phyloP scores from a whole-genome alignment of 2,888 invertebrate species.

The Protonemura montana region DNA sequence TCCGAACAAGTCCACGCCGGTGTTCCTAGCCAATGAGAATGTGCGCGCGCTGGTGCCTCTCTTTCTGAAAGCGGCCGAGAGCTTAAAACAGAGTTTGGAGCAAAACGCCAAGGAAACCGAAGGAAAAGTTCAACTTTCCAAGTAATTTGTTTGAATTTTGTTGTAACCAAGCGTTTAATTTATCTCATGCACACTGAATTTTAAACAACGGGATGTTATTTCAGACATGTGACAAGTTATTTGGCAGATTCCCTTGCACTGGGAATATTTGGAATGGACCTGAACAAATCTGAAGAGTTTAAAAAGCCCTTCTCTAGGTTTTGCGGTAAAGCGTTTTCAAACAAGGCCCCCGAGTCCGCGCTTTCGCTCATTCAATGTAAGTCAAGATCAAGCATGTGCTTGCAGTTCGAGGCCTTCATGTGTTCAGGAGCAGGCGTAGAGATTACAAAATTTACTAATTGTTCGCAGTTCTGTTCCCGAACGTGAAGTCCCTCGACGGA shows the following conservation, averaged over 20 bases:
- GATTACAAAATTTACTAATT: not conserved
- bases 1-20: not conserved
- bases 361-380: conserved; percentile 49
- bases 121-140: conserved; percentile 37
- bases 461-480: conserved; percentile 19
- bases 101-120: conserved; percentile 44
- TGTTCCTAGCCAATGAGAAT: conserved; percentile 21
- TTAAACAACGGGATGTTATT: not conserved
- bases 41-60: conserved; percentile 47
- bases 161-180: not conserved
- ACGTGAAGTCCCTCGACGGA: conserved; percentile 9
- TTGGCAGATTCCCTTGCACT: conserved; percentile 48
- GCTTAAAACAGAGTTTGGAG: conserved; percentile 35
- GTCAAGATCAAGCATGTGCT: conserved; percentile 30
- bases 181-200: not conserved
- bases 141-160: conserved; percentile 31
- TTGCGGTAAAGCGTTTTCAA: conserved; percentile 42
- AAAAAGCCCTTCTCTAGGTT: conserved; percentile 47
- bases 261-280: conserved; percentile 48
- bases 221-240: conserved; percentile 45
- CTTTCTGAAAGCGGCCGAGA: conserved; percentile 44
- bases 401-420: too few species aligned
- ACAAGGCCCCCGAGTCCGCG: conserved; percentile 46
- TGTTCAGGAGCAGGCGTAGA: too few species aligned
- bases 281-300: conserved; percentile 45